Conservation (phyloP, 2,797 vertebrate genomes). For the Brotogeris chrysoptera region DNA sequence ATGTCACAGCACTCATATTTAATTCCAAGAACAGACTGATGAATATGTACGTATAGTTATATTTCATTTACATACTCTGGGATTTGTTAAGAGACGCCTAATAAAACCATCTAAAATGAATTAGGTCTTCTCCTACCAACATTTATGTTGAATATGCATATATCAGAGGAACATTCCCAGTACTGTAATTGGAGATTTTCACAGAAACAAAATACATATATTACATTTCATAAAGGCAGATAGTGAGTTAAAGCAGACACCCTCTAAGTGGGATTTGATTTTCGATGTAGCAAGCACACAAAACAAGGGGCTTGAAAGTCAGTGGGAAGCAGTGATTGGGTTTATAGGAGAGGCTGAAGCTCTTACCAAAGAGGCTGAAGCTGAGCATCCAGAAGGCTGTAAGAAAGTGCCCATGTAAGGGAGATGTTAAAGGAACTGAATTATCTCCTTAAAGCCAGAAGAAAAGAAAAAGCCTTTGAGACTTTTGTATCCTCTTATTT, state of each 20-base stretch:
- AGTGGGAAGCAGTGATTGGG: not conserved
- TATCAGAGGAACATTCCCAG: slow-evolving; percentile 38
- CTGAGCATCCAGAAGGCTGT: not conserved
- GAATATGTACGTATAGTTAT: slow-evolving; percentile 68
- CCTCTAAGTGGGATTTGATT: not conserved
- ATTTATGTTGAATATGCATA: slow-evolving; percentile 47
- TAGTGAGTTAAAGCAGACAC: slow-evolving; percentile 1
- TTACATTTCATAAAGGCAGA: slow-evolving; percentile 22
- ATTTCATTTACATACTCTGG: slow-evolving; percentile 70
- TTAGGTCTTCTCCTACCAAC: slow-evolving; percentile 57
- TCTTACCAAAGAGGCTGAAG: not conserved
- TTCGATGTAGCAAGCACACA: not conserved
- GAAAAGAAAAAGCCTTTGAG: not conserved
- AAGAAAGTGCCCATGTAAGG: not conserved
- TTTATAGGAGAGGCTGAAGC: not conserved
- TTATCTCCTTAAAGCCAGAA: not conserved
- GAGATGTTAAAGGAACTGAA: not conserved
- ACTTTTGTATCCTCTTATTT: not conserved
- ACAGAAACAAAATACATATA: not conserved
- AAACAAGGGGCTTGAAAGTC: not conserved
- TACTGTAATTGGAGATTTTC: slow-evolving; percentile 6
- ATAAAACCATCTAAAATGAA: slow-evolving; percentile 60
- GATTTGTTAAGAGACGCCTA: slow-evolving; percentile 59
- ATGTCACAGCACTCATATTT: slow-evolving; percentile 73
- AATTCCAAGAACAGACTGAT: slow-evolving; percentile 71